Conservation (phyloP, 1,140 invertebrate genomes). For the Frieseomelitta varia region DNA sequence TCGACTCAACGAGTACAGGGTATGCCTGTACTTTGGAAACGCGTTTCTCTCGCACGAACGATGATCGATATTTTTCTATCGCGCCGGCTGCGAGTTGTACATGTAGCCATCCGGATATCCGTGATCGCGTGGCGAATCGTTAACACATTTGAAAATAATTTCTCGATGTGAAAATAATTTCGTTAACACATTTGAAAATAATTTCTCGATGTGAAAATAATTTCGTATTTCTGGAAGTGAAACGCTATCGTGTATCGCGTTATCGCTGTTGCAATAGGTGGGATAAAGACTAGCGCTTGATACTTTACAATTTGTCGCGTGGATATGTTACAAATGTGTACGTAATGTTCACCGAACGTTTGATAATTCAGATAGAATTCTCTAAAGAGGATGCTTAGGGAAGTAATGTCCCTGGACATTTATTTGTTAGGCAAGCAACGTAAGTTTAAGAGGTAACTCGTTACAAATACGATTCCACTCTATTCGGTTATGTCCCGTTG, state of each 20-base stretch:
- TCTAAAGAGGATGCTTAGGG: not conserved
- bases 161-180: too few species aligned
- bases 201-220: too few species aligned
- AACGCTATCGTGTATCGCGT: too few species aligned
- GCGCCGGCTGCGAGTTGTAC: not conserved
- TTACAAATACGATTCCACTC: slow-evolving; percentile 49
- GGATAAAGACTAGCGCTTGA: not conserved
- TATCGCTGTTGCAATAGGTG: not conserved
- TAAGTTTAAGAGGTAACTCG: slow-evolving; percentile 36
- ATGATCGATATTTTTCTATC: slow-evolving; percentile 50
- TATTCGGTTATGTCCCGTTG: slow-evolving; percentile 16
- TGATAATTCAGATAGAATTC: not conserved
- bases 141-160: not conserved
- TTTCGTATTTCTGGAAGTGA: too few species aligned
- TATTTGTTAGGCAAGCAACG: slow-evolving; percentile 16
- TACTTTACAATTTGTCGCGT: not conserved
- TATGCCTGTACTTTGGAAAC: slow-evolving; percentile 34
- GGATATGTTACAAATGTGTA: not conserved
- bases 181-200: too few species aligned
- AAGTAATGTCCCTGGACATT: slow-evolving; percentile 40
- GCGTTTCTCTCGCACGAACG: slow-evolving; percentile 52
- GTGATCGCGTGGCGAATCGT: not conserved
- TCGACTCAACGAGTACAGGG: slow-evolving; percentile 36
- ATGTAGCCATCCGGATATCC: not conserved
- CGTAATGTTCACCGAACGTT: not conserved